Evolutionary conservation across 53 echinoderm and acorn worm genomes (phyloP).

Genomic region (Glandiceps talaboti): DNA sequence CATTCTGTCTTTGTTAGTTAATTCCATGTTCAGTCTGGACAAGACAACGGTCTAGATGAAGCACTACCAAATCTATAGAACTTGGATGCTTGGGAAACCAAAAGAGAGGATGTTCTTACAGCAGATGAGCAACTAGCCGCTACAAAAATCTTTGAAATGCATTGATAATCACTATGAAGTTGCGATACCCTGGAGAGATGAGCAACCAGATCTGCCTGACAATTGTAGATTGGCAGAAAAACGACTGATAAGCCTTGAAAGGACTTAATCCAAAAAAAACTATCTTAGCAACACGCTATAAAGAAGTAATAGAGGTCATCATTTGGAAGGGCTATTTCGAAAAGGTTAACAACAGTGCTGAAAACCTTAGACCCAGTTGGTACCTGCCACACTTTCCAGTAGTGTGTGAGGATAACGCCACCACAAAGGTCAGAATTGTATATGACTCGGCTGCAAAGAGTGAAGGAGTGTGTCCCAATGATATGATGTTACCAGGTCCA

Average conservation of each 20-base stretch:
- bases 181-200: background rate
- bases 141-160: background rate
- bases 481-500: background rate
- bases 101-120: background rate
- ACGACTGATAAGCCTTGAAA: background rate
- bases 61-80: background rate
- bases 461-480: background rate
- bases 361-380: background rate
- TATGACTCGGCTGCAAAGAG: background rate
- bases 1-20: background rate
- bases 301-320: background rate
- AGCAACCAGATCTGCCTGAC: background rate
- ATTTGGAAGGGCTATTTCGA: background rate
- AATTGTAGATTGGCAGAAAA: background rate
- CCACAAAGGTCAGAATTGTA: background rate
- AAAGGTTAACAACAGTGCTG: background rate
- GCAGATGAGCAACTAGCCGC: background rate
- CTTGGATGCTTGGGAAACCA: background rate
- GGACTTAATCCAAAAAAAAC: background rate
- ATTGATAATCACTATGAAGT: background rate
- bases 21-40: background rate
- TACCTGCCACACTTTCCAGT: background rate
- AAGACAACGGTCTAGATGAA: background rate
- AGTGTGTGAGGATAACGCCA: background rate
- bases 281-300: background rate